Evolutionary conservation across 2,888 invertebrate genomes (phyloP).

Genomic region (Tribolium freemani): DNA sequence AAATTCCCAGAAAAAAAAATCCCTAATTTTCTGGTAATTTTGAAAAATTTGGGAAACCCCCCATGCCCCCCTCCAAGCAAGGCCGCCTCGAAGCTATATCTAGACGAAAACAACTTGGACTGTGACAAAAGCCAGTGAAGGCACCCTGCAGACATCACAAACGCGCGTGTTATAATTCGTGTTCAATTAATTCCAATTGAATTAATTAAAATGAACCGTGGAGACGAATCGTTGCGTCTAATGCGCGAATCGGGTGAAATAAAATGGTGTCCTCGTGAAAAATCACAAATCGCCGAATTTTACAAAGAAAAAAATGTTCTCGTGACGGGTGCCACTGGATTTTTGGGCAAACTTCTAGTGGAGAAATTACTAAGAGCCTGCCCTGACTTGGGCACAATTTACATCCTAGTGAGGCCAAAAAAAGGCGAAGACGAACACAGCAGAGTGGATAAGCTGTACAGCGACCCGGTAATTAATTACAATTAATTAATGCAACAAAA

Average conservation of each 20-base stretch:
- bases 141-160: too few relatives aligned
- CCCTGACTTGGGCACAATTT: constrained; percentile 42
- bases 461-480: constrained; percentile 30
- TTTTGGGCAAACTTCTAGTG: constrained; percentile 70
- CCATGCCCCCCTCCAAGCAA: background rate
- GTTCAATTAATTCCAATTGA: too few relatives aligned
- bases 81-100: background rate
- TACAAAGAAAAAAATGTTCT: constrained; percentile 62
- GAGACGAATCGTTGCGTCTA: background rate
- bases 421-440: constrained; percentile 32
- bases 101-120: background rate
- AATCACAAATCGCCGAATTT: constrained; percentile 54
- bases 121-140: background rate
- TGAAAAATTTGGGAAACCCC: background rate
- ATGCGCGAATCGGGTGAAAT: constrained; percentile 15
- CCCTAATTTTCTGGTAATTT: background rate
- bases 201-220: background rate
- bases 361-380: constrained; percentile 73
- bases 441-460: constrained; percentile 44
- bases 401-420: constrained; percentile 45
- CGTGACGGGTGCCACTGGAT: constrained; percentile 70
- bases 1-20: background rate
- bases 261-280: constrained; percentile 5
- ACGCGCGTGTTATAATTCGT: too few relatives aligned
- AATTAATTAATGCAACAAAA: background rate